Percentiles rank a stretch among this genome's conserved stretches.
Conservation (phyloP, 2,888 invertebrate species). For the Drosophila flavopinicola region DNA sequence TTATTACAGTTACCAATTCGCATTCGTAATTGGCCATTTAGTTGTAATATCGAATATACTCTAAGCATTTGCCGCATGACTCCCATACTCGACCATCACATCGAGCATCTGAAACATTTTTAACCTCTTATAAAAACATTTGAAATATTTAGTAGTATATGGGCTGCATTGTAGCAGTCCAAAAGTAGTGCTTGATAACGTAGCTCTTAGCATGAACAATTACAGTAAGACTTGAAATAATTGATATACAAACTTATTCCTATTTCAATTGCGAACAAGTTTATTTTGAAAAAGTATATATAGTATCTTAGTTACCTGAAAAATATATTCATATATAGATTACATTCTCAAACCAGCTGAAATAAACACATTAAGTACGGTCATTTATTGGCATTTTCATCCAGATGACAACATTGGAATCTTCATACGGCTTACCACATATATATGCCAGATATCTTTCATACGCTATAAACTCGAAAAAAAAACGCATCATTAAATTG, state of each 20-base stretch:
- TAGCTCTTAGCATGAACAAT: conserved; percentile 63
- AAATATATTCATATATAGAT: background rate
- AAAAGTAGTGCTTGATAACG: conserved; percentile 53
- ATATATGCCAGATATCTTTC: conserved; percentile 20
- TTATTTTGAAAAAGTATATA: background rate
- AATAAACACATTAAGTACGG: background rate
- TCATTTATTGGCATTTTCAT: conserved; percentile 4
- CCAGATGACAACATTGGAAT: too few species aligned
- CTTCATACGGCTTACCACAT: conserved; percentile 21
- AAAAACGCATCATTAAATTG: conserved; percentile 26
- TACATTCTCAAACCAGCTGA: background rate
- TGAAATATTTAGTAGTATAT: conserved; percentile 33
- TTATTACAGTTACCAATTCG: conserved; percentile 50
- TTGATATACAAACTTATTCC: conserved; percentile 7
- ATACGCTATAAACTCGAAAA: conserved; percentile 19
- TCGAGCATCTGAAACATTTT: conserved; percentile 34
- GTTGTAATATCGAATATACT: conserved; percentile 49
- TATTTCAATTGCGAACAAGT: background rate
- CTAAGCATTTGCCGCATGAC: conserved; percentile 63
- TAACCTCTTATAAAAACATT: conserved; percentile 1
- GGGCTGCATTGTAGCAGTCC: conserved; percentile 20
- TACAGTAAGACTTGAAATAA: conserved; percentile 25
- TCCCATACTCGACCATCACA: conserved; percentile 16
- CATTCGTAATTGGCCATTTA: conserved; percentile 73
- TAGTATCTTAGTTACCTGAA: background rate